These are phyloP conservation scores for Mylabris sibirica DNA, from an alignment of 2,888 invertebrate genomes.

Conservation along the genomic window DNA sequence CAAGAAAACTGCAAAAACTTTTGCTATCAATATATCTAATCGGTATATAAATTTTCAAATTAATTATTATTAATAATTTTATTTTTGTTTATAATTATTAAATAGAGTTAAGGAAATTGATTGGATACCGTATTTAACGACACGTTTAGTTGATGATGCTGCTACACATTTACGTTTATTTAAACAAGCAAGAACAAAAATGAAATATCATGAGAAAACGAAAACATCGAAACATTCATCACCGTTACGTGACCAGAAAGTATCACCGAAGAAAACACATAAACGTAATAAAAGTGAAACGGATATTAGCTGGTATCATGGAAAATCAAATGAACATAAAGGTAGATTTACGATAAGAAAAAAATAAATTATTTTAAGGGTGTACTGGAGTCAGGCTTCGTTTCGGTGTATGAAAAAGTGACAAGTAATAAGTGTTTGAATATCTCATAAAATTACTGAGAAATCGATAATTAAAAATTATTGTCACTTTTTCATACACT, in stretches of 20 bases:
- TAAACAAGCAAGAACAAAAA: slow-evolving; percentile 73
- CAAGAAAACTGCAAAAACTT: slow-evolving; percentile 73
- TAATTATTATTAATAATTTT: background rate
- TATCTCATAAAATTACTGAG: too few species aligned
- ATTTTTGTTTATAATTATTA: too few species aligned
- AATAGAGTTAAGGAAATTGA: slow-evolving; percentile 80
- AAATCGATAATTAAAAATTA: too few species aligned
- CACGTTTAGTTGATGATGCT: slow-evolving; percentile 87
- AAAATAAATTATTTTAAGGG: too few species aligned
- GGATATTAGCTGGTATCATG: slow-evolving; percentile 71
- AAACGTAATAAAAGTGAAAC: slow-evolving; percentile 78
- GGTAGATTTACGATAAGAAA: slow-evolving; percentile 55
- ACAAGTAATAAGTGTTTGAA: too few species aligned
- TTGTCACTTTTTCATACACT: too few species aligned
- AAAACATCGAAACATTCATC: slow-evolving; percentile 51
- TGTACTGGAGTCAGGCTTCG: too few species aligned
- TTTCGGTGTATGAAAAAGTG: too few species aligned
- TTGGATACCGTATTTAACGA: slow-evolving; percentile 89
- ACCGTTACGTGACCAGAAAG: slow-evolving; percentile 53
- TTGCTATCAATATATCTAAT: slow-evolving; percentile 75
- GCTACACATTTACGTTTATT: slow-evolving; percentile 88
- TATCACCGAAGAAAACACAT: slow-evolving; percentile 62
- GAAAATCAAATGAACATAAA: slow-evolving; percentile 49
- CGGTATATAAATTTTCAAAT: slow-evolving; percentile 61
- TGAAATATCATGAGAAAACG: slow-evolving; percentile 52